phyloP scores from a whole-genome alignment of 2,113 vertebrate species.

The Tretioscincus oriximinensis region DNA sequence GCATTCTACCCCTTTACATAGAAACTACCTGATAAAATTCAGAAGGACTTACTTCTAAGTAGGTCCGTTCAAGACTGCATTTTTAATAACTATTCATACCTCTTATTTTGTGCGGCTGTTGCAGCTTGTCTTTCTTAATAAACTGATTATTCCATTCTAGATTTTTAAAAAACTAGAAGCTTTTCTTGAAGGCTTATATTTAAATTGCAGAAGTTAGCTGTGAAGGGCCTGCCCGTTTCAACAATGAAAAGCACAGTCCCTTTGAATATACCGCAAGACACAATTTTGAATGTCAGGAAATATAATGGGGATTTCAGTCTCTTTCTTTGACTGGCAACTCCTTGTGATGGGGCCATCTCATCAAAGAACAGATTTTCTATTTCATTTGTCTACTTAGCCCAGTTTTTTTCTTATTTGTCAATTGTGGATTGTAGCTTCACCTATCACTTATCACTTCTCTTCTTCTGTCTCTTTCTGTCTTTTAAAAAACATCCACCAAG shows the following conservation, averaged over 20 bases:
- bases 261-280: background rate
- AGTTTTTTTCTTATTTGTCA: conserved; percentile 37
- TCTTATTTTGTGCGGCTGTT: no score
- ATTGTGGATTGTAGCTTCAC: conserved; percentile 44
- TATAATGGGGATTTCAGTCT: conserved; percentile 16
- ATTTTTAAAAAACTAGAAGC: background rate
- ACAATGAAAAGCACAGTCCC: no score
- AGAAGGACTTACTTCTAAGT: no score
- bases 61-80: no score
- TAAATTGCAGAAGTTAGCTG: background rate
- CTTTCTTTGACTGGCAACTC: conserved; percentile 5
- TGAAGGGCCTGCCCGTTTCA: background rate
- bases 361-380: conserved; percentile 33
- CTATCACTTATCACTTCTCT: conserved; percentile 49
- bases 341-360: conserved; percentile 12
- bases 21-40: no score
- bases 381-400: conserved; percentile 40
- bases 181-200: background rate
- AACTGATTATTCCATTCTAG: background rate
- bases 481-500: conserved; percentile 40
- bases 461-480: conserved; percentile 55
- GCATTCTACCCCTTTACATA: no score
- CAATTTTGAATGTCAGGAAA: conserved; percentile 1
- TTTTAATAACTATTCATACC: no score
- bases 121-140: background rate